Evolutionary conservation across 2,113 vertebrate genomes (phyloP).

Genomic region (Oreochromis aureus): DNA sequence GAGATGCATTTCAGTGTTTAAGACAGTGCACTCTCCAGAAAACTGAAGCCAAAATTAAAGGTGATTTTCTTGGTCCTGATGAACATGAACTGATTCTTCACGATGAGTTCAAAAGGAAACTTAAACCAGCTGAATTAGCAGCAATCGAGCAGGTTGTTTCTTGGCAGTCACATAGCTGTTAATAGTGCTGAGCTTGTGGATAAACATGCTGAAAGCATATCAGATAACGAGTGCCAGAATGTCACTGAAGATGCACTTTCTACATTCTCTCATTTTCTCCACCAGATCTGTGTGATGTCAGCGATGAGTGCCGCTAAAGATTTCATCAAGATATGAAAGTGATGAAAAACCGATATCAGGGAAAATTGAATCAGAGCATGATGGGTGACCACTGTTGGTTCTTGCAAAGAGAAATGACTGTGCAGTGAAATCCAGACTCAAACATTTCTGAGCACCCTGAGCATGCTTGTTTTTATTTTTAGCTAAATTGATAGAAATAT

Average conservation of each 20-base stretch:
- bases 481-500: neutral
- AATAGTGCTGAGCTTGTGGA: neutral
- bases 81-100: neutral
- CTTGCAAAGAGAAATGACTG: neutral
- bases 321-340: neutral
- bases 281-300: neutral
- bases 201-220: neutral
- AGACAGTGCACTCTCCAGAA: neutral
- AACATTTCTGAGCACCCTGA: neutral
- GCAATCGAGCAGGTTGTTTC: neutral
- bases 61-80: neutral
- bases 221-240: neutral
- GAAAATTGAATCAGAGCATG: fast-evolving
- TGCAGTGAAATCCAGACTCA: neutral
- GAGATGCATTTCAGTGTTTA: neutral
- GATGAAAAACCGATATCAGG: neutral
- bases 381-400: neutral
- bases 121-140: neutral
- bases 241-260: neutral
- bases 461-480: neutral
- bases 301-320: neutral
- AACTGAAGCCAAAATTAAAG: neutral
- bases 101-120: neutral
- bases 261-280: neutral
- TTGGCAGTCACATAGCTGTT: neutral